Evolutionary conservation across 2,888 invertebrate species (phyloP), one percentile per base, ranked within the genome.

Genomic region (Ommatoiulus sabulosus): DNA sequence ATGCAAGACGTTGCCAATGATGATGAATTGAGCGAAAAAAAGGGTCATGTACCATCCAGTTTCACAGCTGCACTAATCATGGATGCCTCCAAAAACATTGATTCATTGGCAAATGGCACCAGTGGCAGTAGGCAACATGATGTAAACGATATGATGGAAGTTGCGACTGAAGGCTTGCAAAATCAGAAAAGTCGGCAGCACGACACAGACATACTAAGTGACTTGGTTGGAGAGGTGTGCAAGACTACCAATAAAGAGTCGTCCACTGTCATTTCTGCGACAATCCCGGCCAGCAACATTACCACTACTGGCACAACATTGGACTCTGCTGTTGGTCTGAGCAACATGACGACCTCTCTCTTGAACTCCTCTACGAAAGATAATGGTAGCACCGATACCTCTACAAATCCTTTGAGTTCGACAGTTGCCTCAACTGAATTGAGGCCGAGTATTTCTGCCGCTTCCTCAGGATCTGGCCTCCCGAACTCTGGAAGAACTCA

Each of bases 221-320:
- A 90, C 44, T 44, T 90, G 12, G 89, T 90, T 0, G 89, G 87
- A 10, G 88, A 89, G 7, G 90, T 89, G 8, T 90, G 89, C 80
- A 44, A 52, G 8, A 87, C 87, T 7, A 84, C 80, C 7, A 87
- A 24, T 15, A 87, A 7, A 7, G 86, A 86, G n/a, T 44, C n/a
- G 6, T 24, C 24, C 20, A 17, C 24, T 17, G 48, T n/a, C 8
- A 86, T 10, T 44, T 46, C 24, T 44, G 44, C 12, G 15, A 8
- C 86, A 35, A 35, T 80, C 24, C 20, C 44, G 4, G 20, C 86
- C n/a, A 43, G 46, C 46, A 44, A 20, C 20, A 80, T 44, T 87
- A 12, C 87, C 43, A 12, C 52, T n/a, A 3, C 57, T 4, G 12
- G 43, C 15, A 35, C 87, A n/a, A 57, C 87, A 24, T 87, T 48